Evolutionary conservation across 2,888 invertebrate species (phyloP).

Genomic region (Suillia variegata): DNA sequence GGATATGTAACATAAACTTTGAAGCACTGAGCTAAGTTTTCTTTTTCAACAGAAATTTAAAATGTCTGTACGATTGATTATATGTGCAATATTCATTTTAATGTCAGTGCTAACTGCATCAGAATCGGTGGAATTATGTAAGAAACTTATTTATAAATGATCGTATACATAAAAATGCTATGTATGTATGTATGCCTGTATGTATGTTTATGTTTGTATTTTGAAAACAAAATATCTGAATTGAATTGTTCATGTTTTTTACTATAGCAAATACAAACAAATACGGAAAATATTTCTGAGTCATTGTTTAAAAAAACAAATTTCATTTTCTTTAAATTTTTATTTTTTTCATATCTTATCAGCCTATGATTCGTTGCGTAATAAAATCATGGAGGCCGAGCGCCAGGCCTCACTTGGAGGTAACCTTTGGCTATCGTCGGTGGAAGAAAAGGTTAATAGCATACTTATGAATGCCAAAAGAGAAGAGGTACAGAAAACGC

Average conservation of each 20-base stretch:
- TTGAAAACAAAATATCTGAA: no score
- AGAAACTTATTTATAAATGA: constrained; percentile 13
- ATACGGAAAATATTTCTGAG: neutral
- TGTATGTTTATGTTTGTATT: no score
- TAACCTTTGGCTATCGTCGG: constrained; percentile 51
- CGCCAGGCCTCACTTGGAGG: constrained; percentile 52
- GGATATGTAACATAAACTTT: no score
- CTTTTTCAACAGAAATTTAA: no score
- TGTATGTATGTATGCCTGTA: no score
- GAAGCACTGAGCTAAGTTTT: no score
- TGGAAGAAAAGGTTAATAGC: constrained; percentile 57
- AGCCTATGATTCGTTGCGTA: constrained; percentile 58
- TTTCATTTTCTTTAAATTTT: no score
- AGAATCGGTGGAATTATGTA: constrained; percentile 29
- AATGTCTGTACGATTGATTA: no score
- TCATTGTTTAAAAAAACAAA: no score
- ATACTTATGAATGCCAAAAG: constrained; percentile 59
- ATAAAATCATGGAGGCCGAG: constrained; percentile 57
- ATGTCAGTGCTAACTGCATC: constrained; percentile 3
- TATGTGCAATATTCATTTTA: neutral
- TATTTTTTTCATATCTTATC: no score
- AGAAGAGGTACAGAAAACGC: constrained; percentile 40
- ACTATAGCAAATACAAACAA: neutral
- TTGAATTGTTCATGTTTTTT: neutral
- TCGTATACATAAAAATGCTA: no score